Evolutionary conservation across 1,140 invertebrate species (phyloP).

Genomic region (Eulimnadia texana): DNA sequence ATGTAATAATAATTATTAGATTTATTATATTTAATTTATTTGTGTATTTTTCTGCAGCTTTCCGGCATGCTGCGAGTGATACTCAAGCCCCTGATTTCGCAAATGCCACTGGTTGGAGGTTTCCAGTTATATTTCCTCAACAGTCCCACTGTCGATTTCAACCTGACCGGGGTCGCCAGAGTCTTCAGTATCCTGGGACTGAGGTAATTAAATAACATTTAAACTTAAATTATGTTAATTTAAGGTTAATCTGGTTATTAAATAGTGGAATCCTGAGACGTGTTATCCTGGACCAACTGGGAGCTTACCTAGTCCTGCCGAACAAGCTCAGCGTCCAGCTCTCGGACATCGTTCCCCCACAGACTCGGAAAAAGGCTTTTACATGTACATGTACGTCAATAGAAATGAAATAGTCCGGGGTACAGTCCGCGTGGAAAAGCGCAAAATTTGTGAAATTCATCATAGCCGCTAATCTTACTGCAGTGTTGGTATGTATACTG

Average conservation of each 20-base stretch:
- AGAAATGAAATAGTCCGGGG: no score
- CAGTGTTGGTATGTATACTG: no score
- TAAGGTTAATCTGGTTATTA: no score
- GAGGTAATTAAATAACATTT: conserved; percentile 39
- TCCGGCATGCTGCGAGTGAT: conserved; percentile 79
- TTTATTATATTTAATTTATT: conserved; percentile 23
- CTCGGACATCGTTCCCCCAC: conserved; percentile 61
- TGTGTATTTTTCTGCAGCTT: no score
- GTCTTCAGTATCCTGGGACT: conserved; percentile 89
- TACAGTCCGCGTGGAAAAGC: no score
- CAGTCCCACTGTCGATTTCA: conserved; percentile 88
- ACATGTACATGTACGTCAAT: no score
- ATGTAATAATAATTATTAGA: no score
- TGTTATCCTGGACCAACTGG: conserved; percentile 80
- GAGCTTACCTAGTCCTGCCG: conserved; percentile 76
- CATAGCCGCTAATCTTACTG: no score
- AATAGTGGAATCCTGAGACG: no score
- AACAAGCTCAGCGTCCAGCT: conserved; percentile 82
- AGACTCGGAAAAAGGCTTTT: no score
- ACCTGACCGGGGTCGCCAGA: conserved; percentile 85
- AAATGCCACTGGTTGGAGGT: conserved; percentile 79
- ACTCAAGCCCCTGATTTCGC: conserved; percentile 82
- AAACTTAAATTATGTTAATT: background rate
- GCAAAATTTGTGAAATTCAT: no score
- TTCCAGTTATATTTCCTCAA: conserved; percentile 92